phyloP scores from a whole-genome alignment of 1,140 invertebrate species.

The Pogonomyrmex californicus region DNA sequence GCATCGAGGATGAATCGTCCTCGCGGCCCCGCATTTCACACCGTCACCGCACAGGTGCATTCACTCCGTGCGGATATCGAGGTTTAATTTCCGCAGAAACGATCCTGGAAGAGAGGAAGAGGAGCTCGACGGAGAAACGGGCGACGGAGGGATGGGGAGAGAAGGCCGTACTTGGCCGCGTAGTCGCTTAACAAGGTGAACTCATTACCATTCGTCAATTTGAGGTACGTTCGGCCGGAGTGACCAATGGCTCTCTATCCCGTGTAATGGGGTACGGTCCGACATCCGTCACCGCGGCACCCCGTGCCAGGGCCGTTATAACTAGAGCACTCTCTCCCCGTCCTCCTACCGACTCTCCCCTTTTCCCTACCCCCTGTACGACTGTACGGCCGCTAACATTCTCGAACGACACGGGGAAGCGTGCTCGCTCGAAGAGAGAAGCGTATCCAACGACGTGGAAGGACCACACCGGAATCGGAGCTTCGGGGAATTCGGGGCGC shows the following conservation, averaged over 20 bases:
- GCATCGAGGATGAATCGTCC: constrained; percentile 73
- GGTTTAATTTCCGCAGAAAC: constrained; percentile 72
- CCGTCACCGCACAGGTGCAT: constrained; percentile 66
- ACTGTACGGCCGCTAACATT: constrained; percentile 1
- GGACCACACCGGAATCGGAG: constrained; percentile 31
- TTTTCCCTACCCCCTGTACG: constrained; percentile 15
- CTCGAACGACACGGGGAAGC: constrained; percentile 22
- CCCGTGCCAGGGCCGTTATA: constrained; percentile 79
- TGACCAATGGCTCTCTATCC: constrained; percentile 87
- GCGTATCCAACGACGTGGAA: constrained; percentile 48
- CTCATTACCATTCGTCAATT: constrained; percentile 88
- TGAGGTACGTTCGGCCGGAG: constrained; percentile 85
- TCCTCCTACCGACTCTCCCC: not conserved
- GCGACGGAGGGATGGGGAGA: constrained; percentile 11
- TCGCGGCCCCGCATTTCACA: constrained; percentile 47
- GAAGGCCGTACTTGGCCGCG: constrained; percentile 65
- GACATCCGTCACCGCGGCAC: constrained; percentile 86
- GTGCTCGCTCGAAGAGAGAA: constrained; percentile 38
- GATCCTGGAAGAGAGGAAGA: constrained; percentile 47
- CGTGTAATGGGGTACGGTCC: constrained; percentile 85
- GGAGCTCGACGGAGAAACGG: constrained; percentile 22
- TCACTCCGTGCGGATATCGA: constrained; percentile 61
- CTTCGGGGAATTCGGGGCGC: constrained; percentile 17
- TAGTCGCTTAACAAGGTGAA: constrained; percentile 86
- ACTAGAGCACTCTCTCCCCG: constrained; percentile 74